A percentile compares a stretch with the other conserved stretches of the same genome.
Conservation (phyloP, 2,797 vertebrate species). For the Halcyon badia region DNA sequence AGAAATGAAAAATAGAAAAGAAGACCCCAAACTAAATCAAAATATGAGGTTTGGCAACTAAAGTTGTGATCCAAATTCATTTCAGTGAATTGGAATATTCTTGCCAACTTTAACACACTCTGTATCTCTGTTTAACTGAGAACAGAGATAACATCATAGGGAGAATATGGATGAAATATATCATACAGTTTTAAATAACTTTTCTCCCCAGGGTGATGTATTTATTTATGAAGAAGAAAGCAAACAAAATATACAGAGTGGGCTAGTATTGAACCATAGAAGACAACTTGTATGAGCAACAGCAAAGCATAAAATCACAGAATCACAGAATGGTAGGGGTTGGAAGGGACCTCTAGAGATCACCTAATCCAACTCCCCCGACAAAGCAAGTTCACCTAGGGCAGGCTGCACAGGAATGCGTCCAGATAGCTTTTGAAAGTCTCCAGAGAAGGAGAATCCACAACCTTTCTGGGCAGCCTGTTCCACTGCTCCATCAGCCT, state of each 20-base stretch:
- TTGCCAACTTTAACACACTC: neutral
- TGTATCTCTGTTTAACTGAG: neutral
- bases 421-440: neutral
- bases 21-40: neutral
- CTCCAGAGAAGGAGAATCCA: neutral
- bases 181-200: neutral
- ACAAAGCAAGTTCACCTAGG: neutral
- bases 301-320: neutral
- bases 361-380: neutral
- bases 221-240: neutral
- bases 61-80: neutral
- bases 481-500: neutral
- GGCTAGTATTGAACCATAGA: neutral
- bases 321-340: neutral
- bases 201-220: neutral
- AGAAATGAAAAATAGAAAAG: neutral
- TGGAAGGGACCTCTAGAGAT: neutral
- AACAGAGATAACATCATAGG: neutral
- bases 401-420: neutral
- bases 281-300: neutral
- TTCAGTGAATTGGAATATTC: neutral
- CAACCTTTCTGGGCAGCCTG: neutral
- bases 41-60: neutral
- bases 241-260: neutral
- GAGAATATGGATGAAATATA: neutral